Conservation (phyloP, 2,888 invertebrate species). For the Liposcelis brunnea region DNA sequence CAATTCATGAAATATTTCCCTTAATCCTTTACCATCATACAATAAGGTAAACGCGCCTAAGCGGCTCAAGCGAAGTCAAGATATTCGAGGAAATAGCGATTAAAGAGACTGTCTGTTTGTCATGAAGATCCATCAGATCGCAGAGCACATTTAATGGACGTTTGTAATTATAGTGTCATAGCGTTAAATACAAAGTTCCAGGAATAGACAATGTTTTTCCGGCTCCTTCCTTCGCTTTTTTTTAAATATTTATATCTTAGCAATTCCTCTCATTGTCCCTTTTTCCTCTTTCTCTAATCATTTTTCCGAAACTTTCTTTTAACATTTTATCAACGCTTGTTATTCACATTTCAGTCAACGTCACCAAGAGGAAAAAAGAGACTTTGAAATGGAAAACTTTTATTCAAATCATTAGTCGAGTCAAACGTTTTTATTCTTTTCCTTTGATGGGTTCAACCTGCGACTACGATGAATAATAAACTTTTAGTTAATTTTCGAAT, state of each 20-base stretch:
- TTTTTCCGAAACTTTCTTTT: too few species aligned
- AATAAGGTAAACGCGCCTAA: too few species aligned
- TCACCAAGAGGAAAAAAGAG: background rate
- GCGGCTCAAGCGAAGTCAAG: too few species aligned
- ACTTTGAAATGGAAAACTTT: background rate
- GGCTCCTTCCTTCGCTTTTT: too few species aligned
- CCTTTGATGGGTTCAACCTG: constrained; percentile 14
- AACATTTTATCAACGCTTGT: background rate
- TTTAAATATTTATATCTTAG: background rate
- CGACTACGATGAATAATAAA: too few species aligned
- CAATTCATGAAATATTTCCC: too few species aligned
- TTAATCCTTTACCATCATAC: too few species aligned
- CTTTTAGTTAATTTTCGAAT: too few species aligned
- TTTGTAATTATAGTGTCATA: too few species aligned
- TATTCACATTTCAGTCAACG: constrained; percentile 6
- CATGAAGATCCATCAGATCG: background rate
- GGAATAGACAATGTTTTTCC: background rate
- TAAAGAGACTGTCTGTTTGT: too few species aligned
- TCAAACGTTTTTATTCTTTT: constrained; percentile 19
- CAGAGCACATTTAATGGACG: background rate
- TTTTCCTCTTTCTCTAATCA: too few species aligned
- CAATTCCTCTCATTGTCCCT: background rate
- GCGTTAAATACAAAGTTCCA: background rate
- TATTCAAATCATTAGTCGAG: constrained; percentile 3
- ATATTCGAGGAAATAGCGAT: too few species aligned